Evolutionary conservation across 2,888 invertebrate genomes (phyloP).

Genomic region (Sarcophaga caerulescens): DNA sequence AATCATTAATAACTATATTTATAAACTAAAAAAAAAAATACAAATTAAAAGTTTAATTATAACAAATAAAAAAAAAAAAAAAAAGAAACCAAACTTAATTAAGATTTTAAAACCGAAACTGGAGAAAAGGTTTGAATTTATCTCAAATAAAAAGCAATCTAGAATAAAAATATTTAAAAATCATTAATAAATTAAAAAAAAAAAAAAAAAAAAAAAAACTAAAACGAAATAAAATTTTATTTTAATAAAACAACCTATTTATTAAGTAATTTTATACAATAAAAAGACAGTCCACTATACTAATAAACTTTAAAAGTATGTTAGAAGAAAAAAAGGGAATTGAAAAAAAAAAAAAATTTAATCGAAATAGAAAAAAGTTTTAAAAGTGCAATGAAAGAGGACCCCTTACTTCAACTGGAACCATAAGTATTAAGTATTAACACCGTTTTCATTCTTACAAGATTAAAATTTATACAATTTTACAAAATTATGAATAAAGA

Average conservation of each 20-base stretch:
- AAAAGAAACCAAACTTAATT: neutral
- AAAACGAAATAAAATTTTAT: conserved; percentile 15
- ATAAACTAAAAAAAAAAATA: conserved; percentile 52
- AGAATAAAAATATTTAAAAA: conserved; percentile 16
- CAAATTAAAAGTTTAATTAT: conserved; percentile 19
- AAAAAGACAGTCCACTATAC: conserved; percentile 17
- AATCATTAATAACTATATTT: conserved; percentile 53
- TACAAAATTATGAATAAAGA: neutral
- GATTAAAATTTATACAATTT: neutral
- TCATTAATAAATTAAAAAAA: neutral
- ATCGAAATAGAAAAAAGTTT: neutral
- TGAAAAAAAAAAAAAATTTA: neutral
- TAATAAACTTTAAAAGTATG: conserved; percentile 23
- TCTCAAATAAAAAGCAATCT: conserved; percentile 35
- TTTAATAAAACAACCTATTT: conserved; percentile 35
- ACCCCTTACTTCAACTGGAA: neutral
- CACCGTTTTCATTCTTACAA: neutral
- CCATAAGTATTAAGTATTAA: neutral
- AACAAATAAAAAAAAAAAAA: neutral
- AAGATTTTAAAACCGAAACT: neutral
- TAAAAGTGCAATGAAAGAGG: neutral
- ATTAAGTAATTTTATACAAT: conserved; percentile 22
- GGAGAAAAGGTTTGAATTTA: neutral
- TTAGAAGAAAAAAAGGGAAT: neutral
- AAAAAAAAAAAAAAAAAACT: neutral